A percentile compares a stretch with the other conserved stretches of the same genome.
phyloP scores from a whole-genome alignment of 2,113 vertebrate genomes.

The Eublepharis macularius region DNA sequence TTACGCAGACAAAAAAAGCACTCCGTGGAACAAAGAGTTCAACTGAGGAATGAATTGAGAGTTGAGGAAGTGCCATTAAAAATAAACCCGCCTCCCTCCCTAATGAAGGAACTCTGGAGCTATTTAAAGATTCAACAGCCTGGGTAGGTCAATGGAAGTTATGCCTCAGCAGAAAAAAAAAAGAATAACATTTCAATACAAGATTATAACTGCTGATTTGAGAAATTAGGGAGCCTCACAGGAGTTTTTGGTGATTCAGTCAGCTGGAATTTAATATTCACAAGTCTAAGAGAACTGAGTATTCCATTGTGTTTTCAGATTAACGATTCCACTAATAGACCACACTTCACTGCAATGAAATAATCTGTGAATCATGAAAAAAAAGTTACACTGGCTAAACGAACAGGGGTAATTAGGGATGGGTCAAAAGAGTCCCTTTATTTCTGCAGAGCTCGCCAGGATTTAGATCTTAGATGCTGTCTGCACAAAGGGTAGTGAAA shows the following conservation, averaged over 20 bases:
- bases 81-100: neutral
- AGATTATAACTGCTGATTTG: neutral
- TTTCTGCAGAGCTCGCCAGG: neutral
- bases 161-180: neutral
- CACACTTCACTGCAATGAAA: constrained; percentile 17
- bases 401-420: neutral
- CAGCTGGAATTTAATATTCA: neutral
- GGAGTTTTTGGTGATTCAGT: neutral
- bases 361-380: neutral
- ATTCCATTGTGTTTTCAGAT: neutral
- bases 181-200: neutral
- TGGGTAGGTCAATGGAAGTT: neutral
- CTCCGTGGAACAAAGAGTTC: constrained; percentile 50
- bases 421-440: neutral
- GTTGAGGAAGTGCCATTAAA: constrained; percentile 40
- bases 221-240: neutral
- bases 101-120: constrained; percentile 35
- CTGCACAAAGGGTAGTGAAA: too few relatives aligned
- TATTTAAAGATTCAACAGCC: neutral
- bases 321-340: constrained; percentile 16
- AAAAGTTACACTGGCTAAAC: neutral
- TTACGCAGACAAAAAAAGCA: constrained; percentile 13
- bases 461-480: too few relatives aligned
- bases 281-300: neutral
- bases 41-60: constrained; percentile 26